Percentiles rank a stretch among this genome's conserved stretches.
phyloP scores from a whole-genome alignment of 2,113 vertebrate genomes.

The Arenaria interpres region DNA sequence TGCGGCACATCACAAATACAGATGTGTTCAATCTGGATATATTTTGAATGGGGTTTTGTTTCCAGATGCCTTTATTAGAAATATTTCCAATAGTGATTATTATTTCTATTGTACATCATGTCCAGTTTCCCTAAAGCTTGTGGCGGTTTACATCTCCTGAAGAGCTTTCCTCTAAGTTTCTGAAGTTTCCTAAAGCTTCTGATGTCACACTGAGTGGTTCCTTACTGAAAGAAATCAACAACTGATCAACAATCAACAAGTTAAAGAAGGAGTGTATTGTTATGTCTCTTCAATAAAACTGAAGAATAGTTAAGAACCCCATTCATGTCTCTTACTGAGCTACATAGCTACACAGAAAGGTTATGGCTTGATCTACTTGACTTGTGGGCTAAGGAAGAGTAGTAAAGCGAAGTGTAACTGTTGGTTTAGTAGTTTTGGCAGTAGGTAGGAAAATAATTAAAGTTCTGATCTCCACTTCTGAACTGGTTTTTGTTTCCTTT shows the following conservation, averaged over 20 bases:
- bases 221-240: background rate
- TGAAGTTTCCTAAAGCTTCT: background rate
- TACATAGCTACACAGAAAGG: background rate
- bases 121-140: background rate
- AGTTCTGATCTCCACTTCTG: background rate
- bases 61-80: background rate
- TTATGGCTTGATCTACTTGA: background rate
- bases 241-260: background rate
- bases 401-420: background rate
- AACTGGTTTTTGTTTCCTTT: background rate
- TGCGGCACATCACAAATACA: constrained; percentile 39
- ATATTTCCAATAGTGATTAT: background rate
- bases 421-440: background rate
- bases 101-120: background rate
- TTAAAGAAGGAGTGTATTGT: background rate
- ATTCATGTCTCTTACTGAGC: background rate
- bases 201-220: background rate
- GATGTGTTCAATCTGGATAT: constrained; percentile 40
- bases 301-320: background rate
- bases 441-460: background rate
- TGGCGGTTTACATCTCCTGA: background rate
- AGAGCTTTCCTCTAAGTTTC: background rate
- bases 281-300: background rate
- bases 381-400: background rate
- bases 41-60: constrained; percentile 29